A percentile compares a stretch with the other conserved stretches of the same genome.
phyloP scores from a whole-genome alignment of 2,113 vertebrate species.

The Engraulis encrasicolus region DNA sequence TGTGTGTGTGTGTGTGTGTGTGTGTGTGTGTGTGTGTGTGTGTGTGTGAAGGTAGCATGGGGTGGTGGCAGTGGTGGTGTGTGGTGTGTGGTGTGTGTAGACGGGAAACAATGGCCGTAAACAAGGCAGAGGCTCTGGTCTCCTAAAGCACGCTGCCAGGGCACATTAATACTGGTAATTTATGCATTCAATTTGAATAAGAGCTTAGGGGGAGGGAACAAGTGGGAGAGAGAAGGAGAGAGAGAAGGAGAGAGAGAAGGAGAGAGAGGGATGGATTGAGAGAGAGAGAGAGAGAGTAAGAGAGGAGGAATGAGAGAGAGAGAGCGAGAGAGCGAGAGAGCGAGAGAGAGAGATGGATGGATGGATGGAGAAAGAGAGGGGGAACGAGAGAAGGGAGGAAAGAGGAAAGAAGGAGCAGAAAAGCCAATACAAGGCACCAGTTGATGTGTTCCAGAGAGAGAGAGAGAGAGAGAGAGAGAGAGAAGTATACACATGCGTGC shows the following conservation, averaged over 20 bases:
- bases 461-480: too few relatives aligned
- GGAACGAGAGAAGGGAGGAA: too few relatives aligned
- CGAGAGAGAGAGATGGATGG: neutral
- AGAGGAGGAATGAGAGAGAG: neutral
- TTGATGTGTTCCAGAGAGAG: too few relatives aligned
- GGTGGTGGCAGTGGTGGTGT: neutral
- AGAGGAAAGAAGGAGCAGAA: too few relatives aligned
- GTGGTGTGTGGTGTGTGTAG: neutral
- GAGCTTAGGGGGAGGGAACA: slow-evolving; percentile 44
- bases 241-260: neutral
- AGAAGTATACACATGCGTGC: too few relatives aligned
- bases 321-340: neutral
- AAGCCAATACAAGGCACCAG: too few relatives aligned
- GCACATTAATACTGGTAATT: slow-evolving; percentile 58
- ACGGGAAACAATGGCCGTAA: slow-evolving; percentile 33
- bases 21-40: neutral
- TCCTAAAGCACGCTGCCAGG: slow-evolving; percentile 43
- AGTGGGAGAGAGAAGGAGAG: neutral
- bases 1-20: neutral
- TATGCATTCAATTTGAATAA: slow-evolving; percentile 68
- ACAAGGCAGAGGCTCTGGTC: slow-evolving; percentile 10
- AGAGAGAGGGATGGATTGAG: neutral
- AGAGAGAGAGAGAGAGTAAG: neutral
- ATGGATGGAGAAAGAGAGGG: too few relatives aligned
- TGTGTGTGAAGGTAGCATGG: too few relatives aligned